Conservation (phyloP, 2,888 invertebrate genomes). For the Drosophila pseudotakahashii region DNA sequence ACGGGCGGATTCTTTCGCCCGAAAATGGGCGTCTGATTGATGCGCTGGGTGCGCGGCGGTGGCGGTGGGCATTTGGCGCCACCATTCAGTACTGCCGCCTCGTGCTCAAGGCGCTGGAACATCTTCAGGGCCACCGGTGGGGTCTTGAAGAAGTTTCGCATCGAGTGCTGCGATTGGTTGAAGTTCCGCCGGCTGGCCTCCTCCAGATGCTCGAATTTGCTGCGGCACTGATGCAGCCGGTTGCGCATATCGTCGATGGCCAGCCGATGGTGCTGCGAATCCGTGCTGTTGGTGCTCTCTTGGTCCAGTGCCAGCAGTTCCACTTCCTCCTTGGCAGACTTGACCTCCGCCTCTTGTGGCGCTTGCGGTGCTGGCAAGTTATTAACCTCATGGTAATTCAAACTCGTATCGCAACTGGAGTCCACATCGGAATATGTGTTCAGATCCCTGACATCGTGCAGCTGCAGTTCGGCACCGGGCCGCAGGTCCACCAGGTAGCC, state of each 20-base stretch:
- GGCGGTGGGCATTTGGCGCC: slow-evolving; percentile 40
- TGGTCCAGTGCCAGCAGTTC: background rate
- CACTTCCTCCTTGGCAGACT: background rate
- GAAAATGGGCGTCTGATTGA: slow-evolving; percentile 84
- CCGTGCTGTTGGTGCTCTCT: background rate
- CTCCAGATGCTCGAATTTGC: slow-evolving; percentile 82
- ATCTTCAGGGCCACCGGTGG: slow-evolving; percentile 79
- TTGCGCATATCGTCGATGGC: slow-evolving; percentile 83
- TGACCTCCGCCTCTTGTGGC: background rate
- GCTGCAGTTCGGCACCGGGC: slow-evolving; percentile 80
- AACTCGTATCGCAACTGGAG: slow-evolving; percentile 84
- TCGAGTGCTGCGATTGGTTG: slow-evolving; percentile 81
- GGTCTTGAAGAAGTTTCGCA: slow-evolving; percentile 82
- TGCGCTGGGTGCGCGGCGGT: slow-evolving; percentile 71
- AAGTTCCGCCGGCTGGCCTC: slow-evolving; percentile 81
- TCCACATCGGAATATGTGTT: slow-evolving; percentile 84
- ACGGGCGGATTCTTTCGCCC: slow-evolving; percentile 74
- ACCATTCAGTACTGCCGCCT: slow-evolving; percentile 57
- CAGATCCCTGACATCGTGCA: slow-evolving; percentile 83
- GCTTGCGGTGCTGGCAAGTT: slow-evolving; percentile 7
- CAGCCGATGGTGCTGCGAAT: slow-evolving; percentile 38
- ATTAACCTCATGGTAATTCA: slow-evolving; percentile 83
- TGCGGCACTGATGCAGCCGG: slow-evolving; percentile 82
- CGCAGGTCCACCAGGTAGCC: slow-evolving; percentile 83
- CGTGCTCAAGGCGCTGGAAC: slow-evolving; percentile 76